phyloP scores from a whole-genome alignment of 2,113 vertebrate species.

The Illadopsis cleaveri region DNA sequence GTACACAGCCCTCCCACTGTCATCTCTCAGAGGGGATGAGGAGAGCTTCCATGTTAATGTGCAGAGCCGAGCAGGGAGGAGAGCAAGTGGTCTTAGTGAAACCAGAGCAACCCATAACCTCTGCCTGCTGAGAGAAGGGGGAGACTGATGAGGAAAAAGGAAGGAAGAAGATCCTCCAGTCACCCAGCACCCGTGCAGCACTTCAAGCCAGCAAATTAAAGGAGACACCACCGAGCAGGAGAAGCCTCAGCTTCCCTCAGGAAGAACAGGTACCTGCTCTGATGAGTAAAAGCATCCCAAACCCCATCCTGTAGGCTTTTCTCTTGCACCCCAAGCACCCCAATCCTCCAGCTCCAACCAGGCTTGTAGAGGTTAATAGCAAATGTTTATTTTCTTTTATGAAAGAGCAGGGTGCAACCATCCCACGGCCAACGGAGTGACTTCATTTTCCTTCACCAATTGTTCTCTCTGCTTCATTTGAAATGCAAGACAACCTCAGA shows the following conservation, averaged over 20 bases:
- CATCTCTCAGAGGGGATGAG: not conserved
- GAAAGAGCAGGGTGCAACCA: constrained; percentile 29
- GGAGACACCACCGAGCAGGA: not conserved
- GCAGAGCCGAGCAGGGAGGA: not conserved
- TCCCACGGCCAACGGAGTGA: not conserved
- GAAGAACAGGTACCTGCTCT: not conserved
- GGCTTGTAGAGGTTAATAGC: constrained; percentile 3
- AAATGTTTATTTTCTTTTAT: constrained; percentile 55
- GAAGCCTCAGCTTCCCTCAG: not conserved
- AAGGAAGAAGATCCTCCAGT: not conserved
- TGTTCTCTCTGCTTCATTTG: not conserved
- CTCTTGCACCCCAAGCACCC: not conserved
- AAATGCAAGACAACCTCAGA: not conserved
- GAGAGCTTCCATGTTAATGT: rapidly evolving
- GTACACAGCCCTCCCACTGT: not conserved
- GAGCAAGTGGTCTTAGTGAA: not conserved
- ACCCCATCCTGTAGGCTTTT: not conserved
- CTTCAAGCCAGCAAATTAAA: not conserved
- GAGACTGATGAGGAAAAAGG: not conserved
- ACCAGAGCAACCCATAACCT: not conserved
- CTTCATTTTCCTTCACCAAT: not conserved
- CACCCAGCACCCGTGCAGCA: not conserved
- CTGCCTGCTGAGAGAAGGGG: not conserved
- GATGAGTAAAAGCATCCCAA: not conserved
- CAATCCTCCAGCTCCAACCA: not conserved